These are phyloP conservation scores for Acrocephalus scirpaceus DNA, from an alignment of 2,797 vertebrate species.

Conservation along the genomic window DNA sequence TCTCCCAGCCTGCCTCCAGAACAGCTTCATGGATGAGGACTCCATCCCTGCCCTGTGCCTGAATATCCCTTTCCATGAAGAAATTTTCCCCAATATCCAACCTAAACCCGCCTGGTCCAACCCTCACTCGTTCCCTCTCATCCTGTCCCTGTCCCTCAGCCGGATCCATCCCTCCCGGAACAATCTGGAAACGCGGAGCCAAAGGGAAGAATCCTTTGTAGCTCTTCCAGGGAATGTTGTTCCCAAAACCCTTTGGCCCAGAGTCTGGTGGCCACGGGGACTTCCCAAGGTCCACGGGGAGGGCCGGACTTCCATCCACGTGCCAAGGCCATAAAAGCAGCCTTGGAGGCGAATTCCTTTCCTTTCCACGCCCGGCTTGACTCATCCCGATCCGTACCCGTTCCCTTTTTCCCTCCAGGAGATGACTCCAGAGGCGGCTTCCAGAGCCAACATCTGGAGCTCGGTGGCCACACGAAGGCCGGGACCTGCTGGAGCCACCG, in stretches of 20 bases:
- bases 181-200: background rate
- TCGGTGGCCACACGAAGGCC: background rate
- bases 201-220: too few species aligned
- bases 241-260: background rate
- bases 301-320: accelerated
- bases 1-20: background rate
- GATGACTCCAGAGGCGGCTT: background rate
- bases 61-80: background rate
- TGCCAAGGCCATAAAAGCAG: background rate
- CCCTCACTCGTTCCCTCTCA: accelerated
- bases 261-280: accelerated
- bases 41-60: background rate
- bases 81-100: background rate
- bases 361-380: background rate
- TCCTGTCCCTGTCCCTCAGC: background rate
- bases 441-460: background rate
- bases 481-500: background rate
- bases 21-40: accelerated
- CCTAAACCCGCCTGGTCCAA: background rate
- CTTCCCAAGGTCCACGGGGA: accelerated
- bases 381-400: background rate
- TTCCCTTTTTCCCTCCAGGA: background rate
- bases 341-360: background rate
- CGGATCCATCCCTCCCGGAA: accelerated
- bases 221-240: background rate